Evolutionary conservation across 2,113 vertebrate genomes (phyloP).

Genomic region (Merops nubicus): DNA sequence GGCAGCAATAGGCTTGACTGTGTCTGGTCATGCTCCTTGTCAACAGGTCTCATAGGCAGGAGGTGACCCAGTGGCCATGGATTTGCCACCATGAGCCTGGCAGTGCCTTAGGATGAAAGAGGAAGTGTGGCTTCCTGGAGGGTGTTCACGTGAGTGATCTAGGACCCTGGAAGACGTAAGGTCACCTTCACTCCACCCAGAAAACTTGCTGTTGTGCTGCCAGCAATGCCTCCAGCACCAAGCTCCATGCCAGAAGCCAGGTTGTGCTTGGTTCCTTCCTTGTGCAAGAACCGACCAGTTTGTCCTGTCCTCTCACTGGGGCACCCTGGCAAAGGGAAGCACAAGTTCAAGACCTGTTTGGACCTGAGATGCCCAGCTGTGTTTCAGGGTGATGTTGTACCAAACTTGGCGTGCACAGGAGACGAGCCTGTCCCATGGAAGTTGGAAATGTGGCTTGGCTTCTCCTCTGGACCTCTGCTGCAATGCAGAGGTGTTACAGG

Average conservation of each 20-base stretch:
- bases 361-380: accelerated
- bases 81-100: accelerated
- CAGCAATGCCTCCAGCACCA: not conserved
- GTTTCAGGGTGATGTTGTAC: not conserved
- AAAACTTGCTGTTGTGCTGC: not conserved
- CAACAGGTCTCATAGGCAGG: not conserved
- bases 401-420: not conserved
- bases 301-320: not conserved
- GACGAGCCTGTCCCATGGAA: not conserved
- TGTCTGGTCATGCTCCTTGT: accelerated
- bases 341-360: not conserved
- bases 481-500: not conserved
- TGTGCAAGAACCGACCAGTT: not conserved
- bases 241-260: not conserved
- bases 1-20: not conserved
- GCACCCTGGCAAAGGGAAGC: not conserved
- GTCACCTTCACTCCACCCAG: not conserved
- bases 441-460: not conserved
- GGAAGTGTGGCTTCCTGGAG: not conserved
- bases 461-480: not conserved
- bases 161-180: not conserved
- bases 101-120: not conserved
- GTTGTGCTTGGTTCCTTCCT: not conserved
- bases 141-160: not conserved
- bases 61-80: not conserved